phyloP scores from a whole-genome alignment of 2,113 vertebrate genomes.

The Ranitomeya imitator region DNA sequence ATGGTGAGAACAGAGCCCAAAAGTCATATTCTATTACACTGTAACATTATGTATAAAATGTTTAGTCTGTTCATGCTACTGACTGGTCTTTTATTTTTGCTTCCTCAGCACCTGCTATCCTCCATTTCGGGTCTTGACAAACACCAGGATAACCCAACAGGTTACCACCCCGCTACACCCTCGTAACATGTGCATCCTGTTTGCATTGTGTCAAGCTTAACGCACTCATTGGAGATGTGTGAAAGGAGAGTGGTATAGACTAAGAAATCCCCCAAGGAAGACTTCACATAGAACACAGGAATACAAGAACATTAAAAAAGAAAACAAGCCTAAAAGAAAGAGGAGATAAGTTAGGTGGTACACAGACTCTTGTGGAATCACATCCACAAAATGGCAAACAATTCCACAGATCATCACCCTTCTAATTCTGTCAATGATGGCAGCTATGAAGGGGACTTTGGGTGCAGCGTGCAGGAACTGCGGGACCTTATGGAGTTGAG shows the following conservation, averaged over 20 bases:
- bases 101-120: slow-evolving; percentile 69
- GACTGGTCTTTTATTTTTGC: slow-evolving; percentile 56
- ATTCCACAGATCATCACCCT: slow-evolving; percentile 79
- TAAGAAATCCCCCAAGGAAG: not conserved
- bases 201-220: slow-evolving; percentile 56
- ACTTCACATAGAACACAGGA: not conserved
- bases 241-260: slow-evolving; percentile 1
- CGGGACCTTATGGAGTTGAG: slow-evolving; percentile 90
- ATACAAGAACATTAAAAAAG: not conserved
- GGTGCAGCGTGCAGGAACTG: slow-evolving; percentile 82
- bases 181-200: slow-evolving; percentile 76
- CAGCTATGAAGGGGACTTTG: slow-evolving; percentile 87
- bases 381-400: slow-evolving; percentile 79
- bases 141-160: slow-evolving; percentile 68
- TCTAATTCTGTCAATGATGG: slow-evolving; percentile 84
- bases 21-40: not conserved
- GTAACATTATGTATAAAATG: not conserved
- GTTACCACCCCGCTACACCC: slow-evolving; percentile 63
- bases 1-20: no score
- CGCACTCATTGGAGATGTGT: not conserved
- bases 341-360: not conserved
- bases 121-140: slow-evolving; percentile 70
- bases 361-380: slow-evolving; percentile 16
- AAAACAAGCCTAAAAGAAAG: not conserved
- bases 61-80: not conserved